Percentiles rank a stretch among this genome's conserved stretches.
phyloP scores from a whole-genome alignment of 1,140 invertebrate species.

The Scaptomyza montana region DNA sequence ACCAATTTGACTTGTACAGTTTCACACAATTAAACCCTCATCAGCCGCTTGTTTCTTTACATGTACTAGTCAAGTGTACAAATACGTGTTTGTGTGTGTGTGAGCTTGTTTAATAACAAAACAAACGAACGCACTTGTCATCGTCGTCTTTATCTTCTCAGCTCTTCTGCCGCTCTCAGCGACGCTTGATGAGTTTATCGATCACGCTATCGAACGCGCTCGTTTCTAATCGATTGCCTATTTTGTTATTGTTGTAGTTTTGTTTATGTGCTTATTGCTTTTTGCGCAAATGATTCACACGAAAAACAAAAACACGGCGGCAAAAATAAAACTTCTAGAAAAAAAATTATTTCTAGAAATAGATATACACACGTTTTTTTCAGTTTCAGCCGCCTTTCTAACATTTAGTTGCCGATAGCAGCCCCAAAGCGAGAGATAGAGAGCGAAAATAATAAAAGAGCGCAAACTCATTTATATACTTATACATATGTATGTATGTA shows the following conservation, averaged over 20 bases:
- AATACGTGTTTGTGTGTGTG: background rate
- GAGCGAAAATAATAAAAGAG: constrained; percentile 23
- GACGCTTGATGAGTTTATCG: constrained; percentile 29
- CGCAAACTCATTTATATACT: constrained; percentile 39
- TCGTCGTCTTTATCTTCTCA: constrained; percentile 5
- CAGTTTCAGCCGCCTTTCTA: constrained; percentile 47
- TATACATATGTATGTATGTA: constrained; percentile 22
- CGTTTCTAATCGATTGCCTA: constrained; percentile 32
- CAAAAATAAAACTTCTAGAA: constrained; percentile 43
- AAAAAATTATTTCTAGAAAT: constrained; percentile 66
- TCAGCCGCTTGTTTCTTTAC: constrained; percentile 20
- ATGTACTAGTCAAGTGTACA: too few relatives aligned
- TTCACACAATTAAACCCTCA: constrained; percentile 25
- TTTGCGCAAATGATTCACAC: constrained; percentile 58
- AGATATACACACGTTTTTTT: constrained; percentile 80
- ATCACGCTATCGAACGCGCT: constrained; percentile 35
- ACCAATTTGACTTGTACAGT: constrained; percentile 31
- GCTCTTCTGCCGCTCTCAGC: constrained; percentile 11
- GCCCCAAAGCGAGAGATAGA: constrained; percentile 2
- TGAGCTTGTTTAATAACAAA: constrained; percentile 50
- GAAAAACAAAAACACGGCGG: constrained; percentile 43
- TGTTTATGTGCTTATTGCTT: constrained; percentile 62
- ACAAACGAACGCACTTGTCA: constrained; percentile 52
- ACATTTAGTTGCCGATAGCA: constrained; percentile 30
- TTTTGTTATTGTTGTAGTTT: constrained; percentile 25